phyloP scores from a whole-genome alignment of 2,888 invertebrate genomes.

The Caenorhabditis becei region DNA sequence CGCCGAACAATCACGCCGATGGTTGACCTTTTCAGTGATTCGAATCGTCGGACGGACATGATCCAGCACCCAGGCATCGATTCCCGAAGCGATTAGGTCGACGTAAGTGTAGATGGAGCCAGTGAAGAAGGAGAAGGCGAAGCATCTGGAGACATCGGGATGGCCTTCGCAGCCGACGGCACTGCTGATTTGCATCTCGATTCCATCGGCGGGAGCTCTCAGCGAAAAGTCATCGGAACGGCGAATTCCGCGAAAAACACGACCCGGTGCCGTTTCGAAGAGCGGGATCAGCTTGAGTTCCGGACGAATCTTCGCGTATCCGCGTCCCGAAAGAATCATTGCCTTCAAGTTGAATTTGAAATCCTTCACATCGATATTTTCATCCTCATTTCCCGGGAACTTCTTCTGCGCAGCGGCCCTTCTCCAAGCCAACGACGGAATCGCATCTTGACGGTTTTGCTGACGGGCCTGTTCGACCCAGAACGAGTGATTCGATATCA shows the following conservation, averaged over 20 bases:
- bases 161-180: slow-evolving; percentile 24
- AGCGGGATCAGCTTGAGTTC: neutral
- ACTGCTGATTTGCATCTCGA: slow-evolving; percentile 1
- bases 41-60: slow-evolving; percentile 34
- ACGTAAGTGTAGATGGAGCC: slow-evolving; percentile 13
- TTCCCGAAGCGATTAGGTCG: slow-evolving; percentile 22
- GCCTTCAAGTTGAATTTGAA: slow-evolving; percentile 34
- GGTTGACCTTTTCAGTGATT: slow-evolving; percentile 39
- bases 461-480: slow-evolving; percentile 40
- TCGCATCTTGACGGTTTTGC: neutral
- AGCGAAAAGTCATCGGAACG: slow-evolving; percentile 21
- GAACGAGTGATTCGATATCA: slow-evolving; percentile 26
- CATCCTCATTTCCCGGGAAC: slow-evolving; percentile 13
- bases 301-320: slow-evolving; percentile 10
- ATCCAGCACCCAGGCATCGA: slow-evolving; percentile 27
- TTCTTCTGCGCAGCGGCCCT: slow-evolving; percentile 16
- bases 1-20: slow-evolving; percentile 45
- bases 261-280: neutral
- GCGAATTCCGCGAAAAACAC: neutral
- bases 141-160: slow-evolving; percentile 27
- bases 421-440: slow-evolving; percentile 47
- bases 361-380: neutral
- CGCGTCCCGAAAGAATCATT: slow-evolving; percentile 15
- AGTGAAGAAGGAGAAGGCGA: slow-evolving; percentile 28
- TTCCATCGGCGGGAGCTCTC: slow-evolving; percentile 6